phyloP scores from a whole-genome alignment of 2,113 vertebrate species.

The Muntiacus muntjak region DNA sequence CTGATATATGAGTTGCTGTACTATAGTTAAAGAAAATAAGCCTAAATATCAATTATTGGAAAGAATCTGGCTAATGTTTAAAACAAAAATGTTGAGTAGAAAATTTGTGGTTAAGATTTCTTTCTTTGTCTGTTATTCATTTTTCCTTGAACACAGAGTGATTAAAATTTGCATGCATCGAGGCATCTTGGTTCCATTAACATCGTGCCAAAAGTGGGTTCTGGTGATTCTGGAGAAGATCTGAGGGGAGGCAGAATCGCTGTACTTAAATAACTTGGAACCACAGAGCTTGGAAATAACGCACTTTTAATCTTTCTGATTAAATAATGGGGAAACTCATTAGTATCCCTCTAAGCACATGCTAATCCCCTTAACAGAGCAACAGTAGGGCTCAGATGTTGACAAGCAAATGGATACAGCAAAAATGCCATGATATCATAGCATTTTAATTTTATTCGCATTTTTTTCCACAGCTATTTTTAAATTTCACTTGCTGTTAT shows the following conservation, averaged over 20 bases:
- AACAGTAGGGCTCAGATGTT: not conserved
- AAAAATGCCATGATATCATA: not conserved
- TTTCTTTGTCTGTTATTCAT: not conserved
- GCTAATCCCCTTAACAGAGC: not conserved
- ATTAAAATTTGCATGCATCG: not conserved
- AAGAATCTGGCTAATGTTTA: not conserved
- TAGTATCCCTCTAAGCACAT: not conserved
- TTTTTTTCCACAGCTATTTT: not conserved
- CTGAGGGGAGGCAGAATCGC: not conserved
- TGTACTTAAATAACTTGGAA: not conserved
- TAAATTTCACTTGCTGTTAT: not conserved
- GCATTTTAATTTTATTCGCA: not conserved
- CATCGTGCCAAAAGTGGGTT: not conserved
- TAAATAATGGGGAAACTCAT: not conserved
- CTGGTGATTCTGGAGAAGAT: not conserved
- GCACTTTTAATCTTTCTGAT: not conserved
- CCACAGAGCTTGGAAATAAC: not conserved
- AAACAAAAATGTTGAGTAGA: not conserved
- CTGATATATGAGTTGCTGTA: not conserved
- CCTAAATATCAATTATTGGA: not conserved
- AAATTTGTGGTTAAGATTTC: not conserved
- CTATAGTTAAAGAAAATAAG: not conserved
- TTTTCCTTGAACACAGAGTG: not conserved
- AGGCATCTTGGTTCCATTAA: not conserved
- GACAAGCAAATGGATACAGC: not conserved